A percentile compares a stretch with the other conserved stretches of the same genome.
Evolutionary conservation across 2,797 vertebrate species (phyloP).

Genomic region (Octomys mimax): DNA sequence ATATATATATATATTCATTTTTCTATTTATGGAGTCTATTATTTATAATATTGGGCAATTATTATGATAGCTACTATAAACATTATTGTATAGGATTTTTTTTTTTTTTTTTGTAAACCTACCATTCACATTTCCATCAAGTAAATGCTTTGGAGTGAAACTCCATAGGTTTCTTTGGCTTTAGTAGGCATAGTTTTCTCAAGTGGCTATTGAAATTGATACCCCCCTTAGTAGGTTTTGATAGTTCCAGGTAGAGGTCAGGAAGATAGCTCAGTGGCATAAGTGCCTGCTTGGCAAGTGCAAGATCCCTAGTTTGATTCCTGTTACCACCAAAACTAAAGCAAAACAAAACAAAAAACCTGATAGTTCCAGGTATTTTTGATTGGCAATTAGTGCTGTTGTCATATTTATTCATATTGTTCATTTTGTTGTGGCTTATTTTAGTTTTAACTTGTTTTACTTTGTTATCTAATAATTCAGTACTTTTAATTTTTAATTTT

Average conservation of each 20-base stretch:
- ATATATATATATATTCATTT: not conserved
- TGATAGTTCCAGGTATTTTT: not conserved
- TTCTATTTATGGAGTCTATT: not conserved
- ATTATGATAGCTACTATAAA: not conserved
- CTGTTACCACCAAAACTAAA: too few relatives aligned
- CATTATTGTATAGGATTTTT: not conserved
- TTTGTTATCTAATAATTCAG: not conserved
- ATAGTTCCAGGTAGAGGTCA: not conserved
- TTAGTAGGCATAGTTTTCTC: not conserved
- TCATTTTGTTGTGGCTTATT: constrained; percentile 24
- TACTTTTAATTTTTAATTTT: too few relatives aligned
- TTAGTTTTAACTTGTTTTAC: constrained; percentile 40
- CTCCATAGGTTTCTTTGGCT: not conserved
- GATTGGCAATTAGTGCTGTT: not conserved
- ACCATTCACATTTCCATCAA: not conserved
- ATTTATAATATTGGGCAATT: not conserved
- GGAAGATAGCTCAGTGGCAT: too few relatives aligned
- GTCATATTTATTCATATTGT: not conserved
- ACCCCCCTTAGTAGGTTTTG: not conserved
- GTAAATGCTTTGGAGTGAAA: not conserved
- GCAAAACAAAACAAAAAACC: too few relatives aligned
- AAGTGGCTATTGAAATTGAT: not conserved
- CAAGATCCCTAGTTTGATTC: too few relatives aligned
- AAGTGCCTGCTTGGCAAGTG: too few relatives aligned
- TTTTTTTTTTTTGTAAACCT: not conserved